A percentile compares a stretch with the other conserved stretches of the same genome.
Conservation (phyloP, 2,888 invertebrate genomes). For the Rhingia rostrata region DNA sequence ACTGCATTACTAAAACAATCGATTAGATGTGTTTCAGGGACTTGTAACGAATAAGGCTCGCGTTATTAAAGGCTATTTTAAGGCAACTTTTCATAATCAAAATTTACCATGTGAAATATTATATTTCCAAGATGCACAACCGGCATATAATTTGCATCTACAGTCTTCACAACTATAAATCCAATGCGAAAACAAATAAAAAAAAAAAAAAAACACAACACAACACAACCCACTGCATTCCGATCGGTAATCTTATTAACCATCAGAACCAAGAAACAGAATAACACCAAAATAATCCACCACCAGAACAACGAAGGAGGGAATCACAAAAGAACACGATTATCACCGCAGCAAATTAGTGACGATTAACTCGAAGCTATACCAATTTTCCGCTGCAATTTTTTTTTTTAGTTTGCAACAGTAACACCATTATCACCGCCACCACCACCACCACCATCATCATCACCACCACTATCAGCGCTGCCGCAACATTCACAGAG, state of each 20-base stretch:
- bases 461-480: slow-evolving; percentile 14
- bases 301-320: slow-evolving; percentile 34
- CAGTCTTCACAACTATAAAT: slow-evolving; percentile 40
- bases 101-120: too few species aligned
- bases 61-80: too few species aligned
- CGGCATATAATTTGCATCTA: slow-evolving; percentile 53
- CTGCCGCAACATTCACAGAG: slow-evolving; percentile 12
- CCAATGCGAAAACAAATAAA: slow-evolving; percentile 8
- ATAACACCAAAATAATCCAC: slow-evolving; percentile 47
- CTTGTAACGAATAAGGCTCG: too few species aligned
- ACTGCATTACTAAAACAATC: too few species aligned
- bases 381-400: slow-evolving; percentile 67
- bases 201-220: slow-evolving; percentile 9
- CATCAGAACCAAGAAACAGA: slow-evolving; percentile 52
- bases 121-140: slow-evolving; percentile 27
- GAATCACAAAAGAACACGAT: slow-evolving; percentile 68
- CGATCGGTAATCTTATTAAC: slow-evolving; percentile 62
- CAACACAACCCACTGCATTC: slow-evolving; percentile 57
- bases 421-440: slow-evolving; percentile 29
- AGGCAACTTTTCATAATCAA: too few species aligned
- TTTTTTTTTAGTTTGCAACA: slow-evolving; percentile 34
- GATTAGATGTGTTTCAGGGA: too few species aligned
- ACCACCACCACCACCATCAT: slow-evolving; percentile 22
- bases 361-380: slow-evolving; percentile 68
- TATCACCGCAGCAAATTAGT: slow-evolving; percentile 71